phyloP scores from a whole-genome alignment of 2,113 vertebrate species.

The Mormoops blainvillei region DNA sequence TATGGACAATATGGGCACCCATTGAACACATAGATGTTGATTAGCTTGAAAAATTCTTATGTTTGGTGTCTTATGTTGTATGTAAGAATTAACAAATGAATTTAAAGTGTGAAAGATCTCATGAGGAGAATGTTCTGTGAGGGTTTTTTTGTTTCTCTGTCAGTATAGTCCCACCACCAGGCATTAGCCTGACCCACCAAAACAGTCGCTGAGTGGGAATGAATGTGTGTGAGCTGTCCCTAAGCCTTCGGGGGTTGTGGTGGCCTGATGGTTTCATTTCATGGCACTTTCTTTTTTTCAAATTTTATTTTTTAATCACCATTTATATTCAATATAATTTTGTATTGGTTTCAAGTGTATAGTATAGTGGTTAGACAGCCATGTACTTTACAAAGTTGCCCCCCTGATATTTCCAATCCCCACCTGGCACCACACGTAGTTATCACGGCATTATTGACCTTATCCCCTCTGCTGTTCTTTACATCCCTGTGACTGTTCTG shows the following conservation, averaged over 20 bases:
- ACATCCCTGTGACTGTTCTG: neutral
- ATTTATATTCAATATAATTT: neutral
- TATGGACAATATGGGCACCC: neutral
- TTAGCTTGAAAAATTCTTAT: neutral
- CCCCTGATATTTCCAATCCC: neutral
- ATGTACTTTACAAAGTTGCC: neutral
- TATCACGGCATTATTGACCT: neutral
- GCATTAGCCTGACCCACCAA: neutral
- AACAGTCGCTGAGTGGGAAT: neutral
- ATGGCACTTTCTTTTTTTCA: neutral
- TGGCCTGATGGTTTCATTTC: neutral
- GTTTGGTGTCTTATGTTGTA: neutral
- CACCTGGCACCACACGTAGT: neutral
- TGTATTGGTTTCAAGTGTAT: neutral
- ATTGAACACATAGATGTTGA: neutral
- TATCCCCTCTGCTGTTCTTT: neutral
- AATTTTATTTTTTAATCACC: neutral
- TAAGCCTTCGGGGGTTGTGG: neutral
- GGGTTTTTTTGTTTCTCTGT: neutral
- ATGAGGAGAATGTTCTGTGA: neutral
- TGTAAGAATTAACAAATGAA: neutral
- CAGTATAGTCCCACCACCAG: neutral
- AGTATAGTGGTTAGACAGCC: neutral
- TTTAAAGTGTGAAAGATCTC: neutral
- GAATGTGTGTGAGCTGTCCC: neutral